Conservation (phyloP, 2,113 vertebrate genomes). For the Gopherus flavomarginatus region DNA sequence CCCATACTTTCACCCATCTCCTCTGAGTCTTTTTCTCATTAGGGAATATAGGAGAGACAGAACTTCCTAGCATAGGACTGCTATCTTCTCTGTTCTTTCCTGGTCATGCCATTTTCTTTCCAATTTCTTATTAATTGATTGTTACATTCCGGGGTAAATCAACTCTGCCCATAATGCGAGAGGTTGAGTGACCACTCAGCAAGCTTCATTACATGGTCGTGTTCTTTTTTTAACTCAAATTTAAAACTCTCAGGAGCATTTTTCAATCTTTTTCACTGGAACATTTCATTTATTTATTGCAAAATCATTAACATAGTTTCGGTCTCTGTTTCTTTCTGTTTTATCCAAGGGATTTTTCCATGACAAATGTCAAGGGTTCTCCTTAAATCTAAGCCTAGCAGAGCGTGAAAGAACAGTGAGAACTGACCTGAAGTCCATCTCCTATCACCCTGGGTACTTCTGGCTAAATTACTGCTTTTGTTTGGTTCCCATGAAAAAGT, state of each 20-base stretch:
- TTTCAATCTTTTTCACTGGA: conserved; percentile 46
- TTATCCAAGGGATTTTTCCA: neutral
- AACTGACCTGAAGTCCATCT: neutral
- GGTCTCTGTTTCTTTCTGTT: neutral
- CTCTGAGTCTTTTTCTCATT: accelerated
- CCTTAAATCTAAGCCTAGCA: neutral
- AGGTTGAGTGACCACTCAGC: neutral
- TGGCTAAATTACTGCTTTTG: accelerated
- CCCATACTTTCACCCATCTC: neutral
- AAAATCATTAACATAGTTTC: conserved; percentile 31
- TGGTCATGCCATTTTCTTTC: accelerated
- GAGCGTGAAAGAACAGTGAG: neutral
- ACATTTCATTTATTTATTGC: conserved; percentile 53
- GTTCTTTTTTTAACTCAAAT: neutral
- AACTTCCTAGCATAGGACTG: neutral
- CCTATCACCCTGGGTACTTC: neutral
- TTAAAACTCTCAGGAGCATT: conserved; percentile 40
- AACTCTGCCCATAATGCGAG: neutral
- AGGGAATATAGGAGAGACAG: accelerated
- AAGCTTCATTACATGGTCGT: neutral
- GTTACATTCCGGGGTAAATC: neutral
- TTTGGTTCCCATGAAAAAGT: accelerated
- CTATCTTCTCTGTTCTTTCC: accelerated
- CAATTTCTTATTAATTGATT: neutral
- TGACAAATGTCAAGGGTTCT: neutral